phyloP scores from a whole-genome alignment of 2,797 vertebrate species.

The Malurus leucopterus region DNA sequence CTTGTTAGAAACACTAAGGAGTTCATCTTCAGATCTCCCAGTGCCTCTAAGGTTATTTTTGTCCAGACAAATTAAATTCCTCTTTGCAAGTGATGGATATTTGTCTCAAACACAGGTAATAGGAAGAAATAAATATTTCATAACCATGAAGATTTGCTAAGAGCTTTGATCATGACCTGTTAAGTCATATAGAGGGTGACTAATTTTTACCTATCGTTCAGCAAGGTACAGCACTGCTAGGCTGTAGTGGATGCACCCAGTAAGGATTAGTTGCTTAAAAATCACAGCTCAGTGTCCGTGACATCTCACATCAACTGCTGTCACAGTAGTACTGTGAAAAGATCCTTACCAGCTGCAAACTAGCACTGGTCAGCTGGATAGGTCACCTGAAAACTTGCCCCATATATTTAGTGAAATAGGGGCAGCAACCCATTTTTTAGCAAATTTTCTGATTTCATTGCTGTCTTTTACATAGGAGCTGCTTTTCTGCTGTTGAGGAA shows the following conservation, averaged over 20 bases:
- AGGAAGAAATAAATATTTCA: neutral
- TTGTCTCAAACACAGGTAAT: neutral
- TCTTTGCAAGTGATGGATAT: neutral
- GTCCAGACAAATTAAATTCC: neutral
- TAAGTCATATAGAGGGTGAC: neutral
- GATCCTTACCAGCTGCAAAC: neutral
- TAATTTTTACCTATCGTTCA: neutral
- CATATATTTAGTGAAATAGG: neutral
- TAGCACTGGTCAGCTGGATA: neutral
- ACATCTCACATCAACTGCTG: accelerated
- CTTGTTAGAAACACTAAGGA: neutral
- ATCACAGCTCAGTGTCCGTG: accelerated
- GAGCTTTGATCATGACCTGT: neutral
- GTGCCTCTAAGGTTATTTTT: neutral
- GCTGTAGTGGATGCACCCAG: neutral
- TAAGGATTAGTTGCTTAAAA: neutral
- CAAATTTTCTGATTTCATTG: neutral
- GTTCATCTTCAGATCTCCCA: neutral
- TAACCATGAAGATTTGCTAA: neutral
- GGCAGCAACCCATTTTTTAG: neutral
- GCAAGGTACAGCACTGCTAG: neutral
- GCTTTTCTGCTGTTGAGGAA: neutral
- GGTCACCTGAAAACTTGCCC: neutral
- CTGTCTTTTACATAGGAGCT: neutral
- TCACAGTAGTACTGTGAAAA: neutral